Percentiles rank a stretch among this genome's conserved stretches.
Evolutionary conservation across 2,797 vertebrate genomes (phyloP).

Genomic region (Pyrocephalus nanus): DNA sequence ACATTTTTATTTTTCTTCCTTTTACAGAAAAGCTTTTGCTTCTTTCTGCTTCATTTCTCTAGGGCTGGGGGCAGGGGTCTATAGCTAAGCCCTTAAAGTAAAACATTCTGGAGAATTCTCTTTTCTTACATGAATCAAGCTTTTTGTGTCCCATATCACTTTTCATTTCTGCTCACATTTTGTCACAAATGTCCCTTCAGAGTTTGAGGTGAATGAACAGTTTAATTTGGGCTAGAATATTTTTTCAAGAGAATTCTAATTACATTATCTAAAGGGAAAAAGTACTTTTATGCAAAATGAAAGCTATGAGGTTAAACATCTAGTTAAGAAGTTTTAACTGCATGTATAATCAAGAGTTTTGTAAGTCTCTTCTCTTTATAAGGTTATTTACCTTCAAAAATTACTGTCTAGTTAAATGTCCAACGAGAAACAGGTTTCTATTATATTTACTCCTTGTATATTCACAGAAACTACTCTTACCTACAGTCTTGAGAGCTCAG

Average conservation of each 20-base stretch:
- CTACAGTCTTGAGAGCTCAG: not conserved
- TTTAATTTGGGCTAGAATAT: not conserved
- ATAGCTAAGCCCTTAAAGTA: conserved; percentile 24
- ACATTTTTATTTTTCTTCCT: not conserved
- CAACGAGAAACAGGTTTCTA: not conserved
- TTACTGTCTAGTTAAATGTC: not conserved
- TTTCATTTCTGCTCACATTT: not conserved
- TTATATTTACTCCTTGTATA: not conserved
- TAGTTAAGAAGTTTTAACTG: not conserved
- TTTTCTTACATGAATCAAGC: not conserved
- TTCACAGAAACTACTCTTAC: not conserved
- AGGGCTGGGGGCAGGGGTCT: not conserved
- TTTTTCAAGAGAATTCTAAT: not conserved
- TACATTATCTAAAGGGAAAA: not conserved
- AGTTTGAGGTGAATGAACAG: not conserved
- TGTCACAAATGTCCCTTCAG: conserved; percentile 7
- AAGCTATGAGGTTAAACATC: not conserved
- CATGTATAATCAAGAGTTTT: not conserved
- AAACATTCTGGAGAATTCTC: not conserved
- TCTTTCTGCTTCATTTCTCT: conserved; percentile 29
- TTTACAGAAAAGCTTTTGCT: not conserved
- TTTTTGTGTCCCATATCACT: not conserved
- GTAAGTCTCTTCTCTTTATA: not conserved
- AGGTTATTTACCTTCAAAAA: not conserved
- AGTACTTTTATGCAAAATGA: not conserved